A percentile compares a stretch with the other conserved stretches of the same genome.
These are phyloP conservation scores for Agrochola macilenta DNA, from an alignment of 2,888 invertebrate species.

Conservation along the genomic window DNA sequence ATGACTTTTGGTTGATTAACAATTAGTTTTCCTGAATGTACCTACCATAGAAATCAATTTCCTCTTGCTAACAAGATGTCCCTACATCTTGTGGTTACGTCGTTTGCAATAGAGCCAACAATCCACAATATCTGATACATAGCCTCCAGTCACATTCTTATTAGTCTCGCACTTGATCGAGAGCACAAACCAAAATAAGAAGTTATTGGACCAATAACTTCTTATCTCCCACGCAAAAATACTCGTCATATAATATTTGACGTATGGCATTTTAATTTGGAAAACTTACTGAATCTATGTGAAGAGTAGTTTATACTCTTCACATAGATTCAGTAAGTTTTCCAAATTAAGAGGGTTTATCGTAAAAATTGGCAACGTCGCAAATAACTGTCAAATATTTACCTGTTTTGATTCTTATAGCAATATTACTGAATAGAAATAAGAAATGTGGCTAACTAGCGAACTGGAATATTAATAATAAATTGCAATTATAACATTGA, in stretches of 20 bases:
- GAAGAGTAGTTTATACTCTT: no score
- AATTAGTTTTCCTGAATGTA: not conserved
- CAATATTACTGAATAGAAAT: no score
- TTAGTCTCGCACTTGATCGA: constrained; percentile 15
- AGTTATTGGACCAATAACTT: constrained; percentile 21
- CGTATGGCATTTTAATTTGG: no score
- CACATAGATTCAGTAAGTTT: not conserved
- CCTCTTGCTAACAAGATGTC: not conserved
- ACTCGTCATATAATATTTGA: not conserved
- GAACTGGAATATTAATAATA: no score
- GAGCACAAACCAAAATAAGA: constrained; percentile 28
- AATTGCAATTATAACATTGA: no score
- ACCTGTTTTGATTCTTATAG: no score
- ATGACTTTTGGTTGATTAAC: no score
- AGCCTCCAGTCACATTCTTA: constrained; percentile 32
- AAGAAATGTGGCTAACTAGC: no score
- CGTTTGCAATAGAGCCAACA: not conserved
- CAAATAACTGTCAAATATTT: no score
- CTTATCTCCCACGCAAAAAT: not conserved
- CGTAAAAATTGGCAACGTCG: no score
- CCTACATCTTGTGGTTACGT: not conserved
- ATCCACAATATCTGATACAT: not conserved
- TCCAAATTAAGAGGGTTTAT: no score
- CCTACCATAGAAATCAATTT: not conserved
- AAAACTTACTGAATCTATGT: no score